Evolutionary conservation across 2,888 invertebrate genomes (phyloP), one percentile per base, ranked within the genome.

Genomic region (Alitta virens): DNA sequence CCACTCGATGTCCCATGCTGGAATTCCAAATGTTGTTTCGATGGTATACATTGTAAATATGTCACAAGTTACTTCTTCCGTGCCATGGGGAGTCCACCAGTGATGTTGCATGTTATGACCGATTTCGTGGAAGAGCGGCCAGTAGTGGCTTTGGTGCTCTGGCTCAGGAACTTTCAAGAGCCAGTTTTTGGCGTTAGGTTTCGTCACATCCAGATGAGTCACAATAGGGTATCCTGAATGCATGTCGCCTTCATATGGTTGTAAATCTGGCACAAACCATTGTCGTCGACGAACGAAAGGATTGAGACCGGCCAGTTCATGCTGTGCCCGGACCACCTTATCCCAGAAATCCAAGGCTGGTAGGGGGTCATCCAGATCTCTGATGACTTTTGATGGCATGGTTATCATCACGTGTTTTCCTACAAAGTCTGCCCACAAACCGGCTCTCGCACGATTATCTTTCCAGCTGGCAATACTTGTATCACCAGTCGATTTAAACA

Each of bases 271-370:
- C 40, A 55, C 40, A 16, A 55, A 16, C 27, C 27, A 33, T 21
- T 55, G 55, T n/a, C 55, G 18, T 25, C 55, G 25, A 7, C 55
- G 33, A 7, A 2, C 16, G n/a, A 16, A 2, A 2, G 55, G 55
- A 38, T 55, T 38, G 38, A 16, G 3, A 2, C 64, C 64, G 18
- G 62, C 46, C 38, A 63, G 46, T 24, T 63, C 50, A 38, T 56
- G 56, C 55, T 64, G 64, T 21, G 57, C 54, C 1, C 33, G 24
- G 16, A 58, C 51, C 38, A 64, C 53, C 18, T 23, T 9, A 49
- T 64, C 64, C 64, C 64, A 64, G 43, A 64, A 57, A 57, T 52
- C 21, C 27, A 64, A 12, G 14, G 54, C 50, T 21, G 38, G 43
- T 38, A 21, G 18, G 3, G 54, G 25, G 46, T 57, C 40, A 24